These are phyloP conservation scores for Torymus tubicola DNA, from an alignment of 2,888 invertebrate species.

Conservation along the genomic window DNA sequence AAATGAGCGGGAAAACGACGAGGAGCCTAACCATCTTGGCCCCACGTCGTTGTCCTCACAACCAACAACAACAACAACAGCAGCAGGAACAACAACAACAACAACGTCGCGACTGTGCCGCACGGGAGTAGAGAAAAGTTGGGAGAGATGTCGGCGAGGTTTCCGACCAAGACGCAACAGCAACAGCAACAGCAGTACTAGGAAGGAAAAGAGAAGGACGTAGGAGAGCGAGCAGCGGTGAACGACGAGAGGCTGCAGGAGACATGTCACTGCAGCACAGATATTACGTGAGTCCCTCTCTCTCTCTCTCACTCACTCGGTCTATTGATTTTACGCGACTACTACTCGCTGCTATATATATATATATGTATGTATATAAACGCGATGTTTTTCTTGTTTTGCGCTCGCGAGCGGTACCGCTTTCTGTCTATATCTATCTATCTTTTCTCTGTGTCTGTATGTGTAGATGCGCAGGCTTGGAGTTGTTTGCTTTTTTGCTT, in stretches of 20 bases:
- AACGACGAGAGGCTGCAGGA: constrained; percentile 58
- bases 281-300: constrained; percentile 72
- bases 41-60: background rate
- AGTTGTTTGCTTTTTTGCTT: no score
- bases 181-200: background rate
- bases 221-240: constrained; percentile 4
- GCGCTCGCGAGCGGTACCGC: background rate
- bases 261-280: constrained; percentile 75
- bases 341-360: background rate
- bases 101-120: background rate
- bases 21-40: background rate
- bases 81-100: constrained; percentile 9
- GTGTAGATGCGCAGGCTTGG: no score
- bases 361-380: no score
- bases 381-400: background rate
- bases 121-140: background rate
- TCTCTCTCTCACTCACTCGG: background rate
- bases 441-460: background rate
- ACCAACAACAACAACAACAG: background rate
- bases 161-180: constrained; percentile 31
- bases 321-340: constrained; percentile 24
- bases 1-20: constrained; percentile 8
- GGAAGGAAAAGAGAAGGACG: background rate
- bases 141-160: constrained; percentile 34
- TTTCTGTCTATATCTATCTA: background rate